Evolutionary conservation across 1,140 invertebrate genomes (phyloP).

Genomic region (Ostrea denselamellosa): DNA sequence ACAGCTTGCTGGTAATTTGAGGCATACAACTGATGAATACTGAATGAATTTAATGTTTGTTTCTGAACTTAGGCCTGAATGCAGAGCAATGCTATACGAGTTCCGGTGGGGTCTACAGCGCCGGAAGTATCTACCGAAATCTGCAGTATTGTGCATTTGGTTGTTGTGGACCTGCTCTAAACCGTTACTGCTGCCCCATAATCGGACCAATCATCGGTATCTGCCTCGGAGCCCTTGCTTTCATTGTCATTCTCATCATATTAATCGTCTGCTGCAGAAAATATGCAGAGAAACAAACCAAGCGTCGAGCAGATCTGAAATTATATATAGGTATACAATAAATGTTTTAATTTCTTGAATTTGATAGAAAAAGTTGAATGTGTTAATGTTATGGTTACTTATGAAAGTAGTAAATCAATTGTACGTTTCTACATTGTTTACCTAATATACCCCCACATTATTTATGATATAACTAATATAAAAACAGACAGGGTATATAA

Average conservation of each 20-base stretch:
- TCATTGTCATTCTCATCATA: conserved; percentile 35
- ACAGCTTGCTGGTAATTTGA: too few species aligned
- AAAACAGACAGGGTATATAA: too few species aligned
- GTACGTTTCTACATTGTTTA: too few species aligned
- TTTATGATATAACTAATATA: too few species aligned
- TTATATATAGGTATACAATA: background rate
- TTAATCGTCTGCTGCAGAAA: conserved; percentile 29
- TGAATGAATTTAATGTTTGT: background rate
- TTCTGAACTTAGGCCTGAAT: background rate
- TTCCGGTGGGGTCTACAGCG: background rate
- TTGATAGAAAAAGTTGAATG: too few species aligned
- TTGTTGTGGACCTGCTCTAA: conserved; percentile 17
- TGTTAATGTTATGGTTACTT: too few species aligned
- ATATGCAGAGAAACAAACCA: background rate
- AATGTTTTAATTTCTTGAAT: too few species aligned
- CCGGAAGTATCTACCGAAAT: conserved; percentile 23
- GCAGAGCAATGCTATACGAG: conserved; percentile 25
- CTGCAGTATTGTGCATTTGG: conserved; percentile 30
- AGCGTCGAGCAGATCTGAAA: background rate
- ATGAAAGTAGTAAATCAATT: too few species aligned
- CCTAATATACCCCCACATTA: too few species aligned
- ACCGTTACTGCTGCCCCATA: conserved; percentile 14
- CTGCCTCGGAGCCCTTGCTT: background rate
- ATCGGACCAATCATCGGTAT: conserved; percentile 22
- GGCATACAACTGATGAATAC: too few species aligned